Percentiles rank a stretch among this genome's conserved stretches.
Evolutionary conservation across 2,888 invertebrate genomes (phyloP).

Genomic region (Brachyopa scutellaris): DNA sequence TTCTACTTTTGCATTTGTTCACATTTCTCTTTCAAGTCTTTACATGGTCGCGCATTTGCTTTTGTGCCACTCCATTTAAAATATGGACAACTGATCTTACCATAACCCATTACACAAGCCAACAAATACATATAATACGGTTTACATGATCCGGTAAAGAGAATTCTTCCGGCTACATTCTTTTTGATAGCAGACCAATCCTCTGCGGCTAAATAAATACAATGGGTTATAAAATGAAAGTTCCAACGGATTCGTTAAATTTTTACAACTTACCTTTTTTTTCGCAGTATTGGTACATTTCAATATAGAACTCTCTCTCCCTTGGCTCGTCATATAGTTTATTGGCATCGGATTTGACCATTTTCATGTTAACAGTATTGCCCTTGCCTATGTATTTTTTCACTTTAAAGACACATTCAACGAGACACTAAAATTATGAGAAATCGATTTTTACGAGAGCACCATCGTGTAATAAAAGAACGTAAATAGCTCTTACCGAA

Average conservation of each 20-base stretch:
- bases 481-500: too few relatives aligned
- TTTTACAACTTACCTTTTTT: constrained; percentile 65
- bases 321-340: constrained; percentile 73
- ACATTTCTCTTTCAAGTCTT: not conserved
- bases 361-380: constrained; percentile 76
- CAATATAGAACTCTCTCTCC: constrained; percentile 74
- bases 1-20: not conserved
- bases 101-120: constrained; percentile 70
- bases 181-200: constrained; percentile 65
- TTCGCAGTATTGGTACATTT: constrained; percentile 74
- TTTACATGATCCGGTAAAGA: constrained; percentile 74
- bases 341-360: constrained; percentile 75
- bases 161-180: constrained; percentile 62
- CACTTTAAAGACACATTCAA: constrained; percentile 75
- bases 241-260: too few relatives aligned
- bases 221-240: too few relatives aligned
- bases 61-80: not conserved
- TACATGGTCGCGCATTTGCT: not conserved
- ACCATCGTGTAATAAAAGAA: too few relatives aligned
- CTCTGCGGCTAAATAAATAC: constrained; percentile 50
- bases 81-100: not conserved
- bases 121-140: constrained; percentile 75
- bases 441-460: too few relatives aligned
- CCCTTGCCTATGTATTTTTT: constrained; percentile 76
- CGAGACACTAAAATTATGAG: constrained; percentile 75